phyloP scores from a whole-genome alignment of 2,797 vertebrate genomes.

The Ficedula albicollis region DNA sequence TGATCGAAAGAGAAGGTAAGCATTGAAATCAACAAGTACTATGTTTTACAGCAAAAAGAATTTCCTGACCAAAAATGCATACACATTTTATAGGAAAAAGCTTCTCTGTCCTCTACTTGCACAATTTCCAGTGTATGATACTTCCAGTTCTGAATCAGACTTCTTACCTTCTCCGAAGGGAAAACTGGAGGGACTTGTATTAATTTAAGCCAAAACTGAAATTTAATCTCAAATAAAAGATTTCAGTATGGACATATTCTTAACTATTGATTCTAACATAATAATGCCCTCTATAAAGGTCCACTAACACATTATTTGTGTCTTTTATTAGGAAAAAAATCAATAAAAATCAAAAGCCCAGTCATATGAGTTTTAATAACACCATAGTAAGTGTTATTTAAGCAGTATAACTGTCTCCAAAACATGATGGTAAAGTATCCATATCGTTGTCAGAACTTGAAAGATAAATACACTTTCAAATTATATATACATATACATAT shows the following conservation, averaged over 20 bases:
- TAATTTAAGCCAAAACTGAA: not conserved
- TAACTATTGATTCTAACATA: not conserved
- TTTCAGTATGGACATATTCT: not conserved
- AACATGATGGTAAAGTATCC: not conserved
- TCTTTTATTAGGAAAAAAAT: not conserved
- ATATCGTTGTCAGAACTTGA: not conserved
- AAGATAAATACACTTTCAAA: not conserved
- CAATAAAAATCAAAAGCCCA: not conserved
- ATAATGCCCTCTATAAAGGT: not conserved
- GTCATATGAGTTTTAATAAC: not conserved
- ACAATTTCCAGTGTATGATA: not conserved
- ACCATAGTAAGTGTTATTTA: not conserved
- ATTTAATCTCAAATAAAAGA: not conserved
- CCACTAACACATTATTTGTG: not conserved
- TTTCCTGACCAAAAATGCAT: conserved; percentile 21
- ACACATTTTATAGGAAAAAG: not conserved
- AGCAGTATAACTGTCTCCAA: not conserved
- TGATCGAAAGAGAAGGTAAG: conserved; percentile 1
- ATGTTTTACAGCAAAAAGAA: not conserved
- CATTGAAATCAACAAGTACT: not conserved
- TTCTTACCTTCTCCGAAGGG: accelerated
- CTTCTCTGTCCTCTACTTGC: not conserved
- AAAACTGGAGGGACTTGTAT: not conserved
- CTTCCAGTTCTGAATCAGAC: not conserved
- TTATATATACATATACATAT: not conserved